Percentiles rank a stretch among this genome's conserved stretches.
Evolutionary conservation across 2,888 invertebrate genomes (phyloP).

Genomic region (Gastracanthus pulcherrimus): DNA sequence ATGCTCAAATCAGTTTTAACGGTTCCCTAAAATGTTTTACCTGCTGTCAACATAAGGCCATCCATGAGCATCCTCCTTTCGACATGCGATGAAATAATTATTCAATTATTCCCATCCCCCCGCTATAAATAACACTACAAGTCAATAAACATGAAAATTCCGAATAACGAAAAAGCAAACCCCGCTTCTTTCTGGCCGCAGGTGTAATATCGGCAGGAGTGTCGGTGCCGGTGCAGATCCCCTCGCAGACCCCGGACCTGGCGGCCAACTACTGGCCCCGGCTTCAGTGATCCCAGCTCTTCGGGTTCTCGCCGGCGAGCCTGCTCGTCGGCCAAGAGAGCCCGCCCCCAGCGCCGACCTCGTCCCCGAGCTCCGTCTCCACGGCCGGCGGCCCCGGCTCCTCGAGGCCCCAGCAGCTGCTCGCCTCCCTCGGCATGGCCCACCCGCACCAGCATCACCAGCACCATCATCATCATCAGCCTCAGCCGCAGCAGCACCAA

Average conservation of each 20-base stretch:
- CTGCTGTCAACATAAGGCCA: too few species aligned
- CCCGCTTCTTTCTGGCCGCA: slow-evolving; percentile 76
- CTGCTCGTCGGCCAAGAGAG: slow-evolving; percentile 80
- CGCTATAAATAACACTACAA: background rate
- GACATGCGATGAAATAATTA: too few species aligned
- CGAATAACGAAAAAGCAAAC: background rate
- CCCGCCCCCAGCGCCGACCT: slow-evolving; percentile 77
- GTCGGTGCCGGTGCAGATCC: slow-evolving; percentile 94
- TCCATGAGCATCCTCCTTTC: too few species aligned
- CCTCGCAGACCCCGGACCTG: slow-evolving; percentile 89
- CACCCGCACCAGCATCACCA: too few species aligned
- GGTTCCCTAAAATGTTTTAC: too few species aligned
- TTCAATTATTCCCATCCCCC: background rate
- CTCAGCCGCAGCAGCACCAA: too few species aligned
- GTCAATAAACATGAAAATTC: background rate
- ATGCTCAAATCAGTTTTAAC: too few species aligned
- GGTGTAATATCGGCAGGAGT: slow-evolving; percentile 96
- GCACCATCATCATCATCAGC: too few species aligned
- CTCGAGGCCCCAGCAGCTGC: slow-evolving; percentile 61
- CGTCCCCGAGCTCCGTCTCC: slow-evolving; percentile 73
- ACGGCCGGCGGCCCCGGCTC: slow-evolving; percentile 70
- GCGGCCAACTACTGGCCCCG: slow-evolving; percentile 93
- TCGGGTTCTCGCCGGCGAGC: slow-evolving; percentile 90
- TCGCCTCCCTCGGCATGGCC: slow-evolving; percentile 70
- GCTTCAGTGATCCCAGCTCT: slow-evolving; percentile 95